Conservation (phyloP, 2,888 invertebrate species). For the Sturmia bella region DNA sequence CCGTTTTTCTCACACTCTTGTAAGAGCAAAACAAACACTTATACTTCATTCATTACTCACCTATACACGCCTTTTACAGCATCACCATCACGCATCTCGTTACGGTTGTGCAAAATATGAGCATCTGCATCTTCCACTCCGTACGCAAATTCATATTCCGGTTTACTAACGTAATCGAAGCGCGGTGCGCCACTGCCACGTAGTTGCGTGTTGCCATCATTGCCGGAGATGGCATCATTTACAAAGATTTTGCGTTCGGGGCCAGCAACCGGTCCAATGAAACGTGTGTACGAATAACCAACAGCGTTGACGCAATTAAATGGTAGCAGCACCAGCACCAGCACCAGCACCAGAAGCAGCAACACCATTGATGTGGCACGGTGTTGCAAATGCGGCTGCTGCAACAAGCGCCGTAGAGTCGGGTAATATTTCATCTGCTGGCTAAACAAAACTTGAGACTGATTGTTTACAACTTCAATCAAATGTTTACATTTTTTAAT, state of each 20-base stretch:
- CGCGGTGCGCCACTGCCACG: slow-evolving; percentile 80
- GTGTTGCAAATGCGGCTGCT: slow-evolving; percentile 17
- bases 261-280: slow-evolving; percentile 89
- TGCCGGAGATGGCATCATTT: slow-evolving; percentile 81
- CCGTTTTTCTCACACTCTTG: slow-evolving; percentile 38
- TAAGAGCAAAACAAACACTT: background rate
- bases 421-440: slow-evolving; percentile 18
- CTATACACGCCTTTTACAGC: slow-evolving; percentile 88
- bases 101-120: slow-evolving; percentile 88
- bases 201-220: slow-evolving; percentile 72
- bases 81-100: slow-evolving; percentile 88
- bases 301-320: slow-evolving; percentile 75
- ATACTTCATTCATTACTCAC: slow-evolving; percentile 72
- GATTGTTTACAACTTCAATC: slow-evolving; percentile 30
- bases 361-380: slow-evolving; percentile 59
- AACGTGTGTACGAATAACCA: slow-evolving; percentile 87
- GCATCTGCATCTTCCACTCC: slow-evolving; percentile 89
- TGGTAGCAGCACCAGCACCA: slow-evolving; percentile 58
- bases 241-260: slow-evolving; percentile 80
- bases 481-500: slow-evolving; percentile 43
- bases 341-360: too few species aligned
- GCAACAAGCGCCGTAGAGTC: slow-evolving; percentile 3
- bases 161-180: slow-evolving; percentile 88
- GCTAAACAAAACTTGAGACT: slow-evolving; percentile 23
- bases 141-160: slow-evolving; percentile 89